A percentile compares a stretch with the other conserved stretches of the same genome.
These are phyloP conservation scores for Zosterops japonicus DNA, from an alignment of 2,113 vertebrate genomes.

Conservation along the genomic window DNA sequence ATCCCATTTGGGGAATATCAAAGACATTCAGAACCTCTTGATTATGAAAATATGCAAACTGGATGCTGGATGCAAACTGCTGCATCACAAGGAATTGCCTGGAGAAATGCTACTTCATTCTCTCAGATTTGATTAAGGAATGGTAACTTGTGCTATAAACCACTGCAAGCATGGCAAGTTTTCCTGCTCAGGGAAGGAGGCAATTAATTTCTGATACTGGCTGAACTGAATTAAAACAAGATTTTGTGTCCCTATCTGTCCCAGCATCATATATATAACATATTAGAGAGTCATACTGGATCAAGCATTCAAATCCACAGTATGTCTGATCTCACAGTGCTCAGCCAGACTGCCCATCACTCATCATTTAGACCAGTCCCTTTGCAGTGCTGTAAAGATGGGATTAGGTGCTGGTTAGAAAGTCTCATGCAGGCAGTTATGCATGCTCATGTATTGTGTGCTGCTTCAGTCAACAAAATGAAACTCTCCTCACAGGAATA, in stretches of 20 bases:
- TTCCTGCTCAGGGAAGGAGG: neutral
- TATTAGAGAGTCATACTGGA: neutral
- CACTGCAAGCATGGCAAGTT: neutral
- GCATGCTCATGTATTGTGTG: neutral
- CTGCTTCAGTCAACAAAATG: neutral
- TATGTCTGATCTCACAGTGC: neutral
- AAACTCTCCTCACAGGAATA: neutral
- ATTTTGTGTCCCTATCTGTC: neutral
- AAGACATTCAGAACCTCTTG: neutral
- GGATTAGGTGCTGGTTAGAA: neutral
- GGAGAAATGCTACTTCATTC: neutral
- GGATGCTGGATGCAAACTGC: too few species aligned
- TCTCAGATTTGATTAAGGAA: neutral
- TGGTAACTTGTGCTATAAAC: neutral
- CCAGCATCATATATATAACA: neutral
- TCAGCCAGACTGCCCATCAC: neutral
- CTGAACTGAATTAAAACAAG: neutral
- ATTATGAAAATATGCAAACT: neutral
- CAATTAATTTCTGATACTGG: neutral
- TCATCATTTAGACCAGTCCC: neutral
- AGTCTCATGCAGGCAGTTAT: neutral
- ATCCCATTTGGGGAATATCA: neutral
- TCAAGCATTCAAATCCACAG: neutral
- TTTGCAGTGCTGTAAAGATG: neutral
- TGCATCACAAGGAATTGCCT: neutral